Conservation (phyloP, 1,140 invertebrate genomes). For the Prorops nasuta region DNA sequence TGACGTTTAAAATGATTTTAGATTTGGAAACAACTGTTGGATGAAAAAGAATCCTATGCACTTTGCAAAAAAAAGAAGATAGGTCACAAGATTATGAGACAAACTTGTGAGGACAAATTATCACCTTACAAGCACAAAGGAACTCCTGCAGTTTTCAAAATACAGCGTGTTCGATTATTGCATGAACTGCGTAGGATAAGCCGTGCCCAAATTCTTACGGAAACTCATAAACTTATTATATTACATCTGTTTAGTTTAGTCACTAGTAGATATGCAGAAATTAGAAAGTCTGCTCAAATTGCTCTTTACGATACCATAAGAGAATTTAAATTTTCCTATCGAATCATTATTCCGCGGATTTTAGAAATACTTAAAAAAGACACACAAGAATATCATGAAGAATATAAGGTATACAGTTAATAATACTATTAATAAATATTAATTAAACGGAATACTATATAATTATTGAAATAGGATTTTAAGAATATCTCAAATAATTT, state of each 20-base stretch:
- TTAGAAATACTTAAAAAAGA: slow-evolving; percentile 62
- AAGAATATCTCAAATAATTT: slow-evolving; percentile 2
- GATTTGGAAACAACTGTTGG: too few species aligned
- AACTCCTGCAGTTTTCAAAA: slow-evolving; percentile 64
- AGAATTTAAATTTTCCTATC: slow-evolving; percentile 64
- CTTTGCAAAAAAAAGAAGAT: too few species aligned
- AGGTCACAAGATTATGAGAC: too few species aligned
- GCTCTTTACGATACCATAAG: slow-evolving; percentile 54
- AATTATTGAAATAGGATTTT: too few species aligned
- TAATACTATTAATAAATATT: not conserved
- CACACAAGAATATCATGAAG: slow-evolving; percentile 65
- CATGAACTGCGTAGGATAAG: slow-evolving; percentile 63
- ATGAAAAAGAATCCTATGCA: too few species aligned
- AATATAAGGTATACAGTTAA: slow-evolving; percentile 62
- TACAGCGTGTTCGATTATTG: slow-evolving; percentile 66
- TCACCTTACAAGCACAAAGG: slow-evolving; percentile 51
- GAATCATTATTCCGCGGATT: slow-evolving; percentile 61
- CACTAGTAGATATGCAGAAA: slow-evolving; percentile 69
- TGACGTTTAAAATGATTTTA: too few species aligned
- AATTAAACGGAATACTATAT: too few species aligned
- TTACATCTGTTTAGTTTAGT: slow-evolving; percentile 65
- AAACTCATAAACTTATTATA: slow-evolving; percentile 63
- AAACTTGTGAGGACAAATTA: too few species aligned
- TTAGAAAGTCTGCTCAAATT: slow-evolving; percentile 66
- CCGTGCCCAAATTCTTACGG: slow-evolving; percentile 51